phyloP scores from a whole-genome alignment of 2,888 invertebrate species.

The Octonoba sinensis region DNA sequence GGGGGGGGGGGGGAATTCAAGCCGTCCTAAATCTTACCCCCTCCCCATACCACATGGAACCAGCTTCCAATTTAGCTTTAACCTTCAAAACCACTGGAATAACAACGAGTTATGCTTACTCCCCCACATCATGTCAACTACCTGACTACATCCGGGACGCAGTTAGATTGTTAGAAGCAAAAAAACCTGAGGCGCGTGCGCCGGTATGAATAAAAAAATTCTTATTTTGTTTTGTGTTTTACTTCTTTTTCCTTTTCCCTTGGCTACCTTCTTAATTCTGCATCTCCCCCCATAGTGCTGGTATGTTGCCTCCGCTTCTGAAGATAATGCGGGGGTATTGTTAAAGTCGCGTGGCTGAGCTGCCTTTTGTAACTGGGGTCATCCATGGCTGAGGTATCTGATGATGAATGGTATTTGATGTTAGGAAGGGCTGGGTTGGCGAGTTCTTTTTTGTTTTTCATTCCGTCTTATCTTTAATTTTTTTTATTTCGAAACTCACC shows the following conservation, averaged over 20 bases:
- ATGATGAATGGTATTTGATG: conserved; percentile 39
- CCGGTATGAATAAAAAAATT: conserved; percentile 21
- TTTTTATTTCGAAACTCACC: conserved; percentile 1
- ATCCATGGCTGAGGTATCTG: conserved; percentile 35
- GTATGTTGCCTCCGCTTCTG: conserved; percentile 9
- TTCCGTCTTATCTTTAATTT: background rate
- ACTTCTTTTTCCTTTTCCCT: conserved; percentile 17
- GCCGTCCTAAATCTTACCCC: background rate
- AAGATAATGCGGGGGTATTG: conserved; percentile 58
- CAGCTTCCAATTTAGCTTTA: conserved; percentile 45
- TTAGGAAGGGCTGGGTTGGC: conserved; percentile 19
- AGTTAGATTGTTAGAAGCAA: conserved; percentile 10
- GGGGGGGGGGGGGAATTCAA: background rate
- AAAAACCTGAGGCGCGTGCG: conserved; percentile 34
- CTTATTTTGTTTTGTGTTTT: background rate
- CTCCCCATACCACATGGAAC: background rate
- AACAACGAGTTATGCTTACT: conserved; percentile 31
- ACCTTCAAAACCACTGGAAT: conserved; percentile 46
- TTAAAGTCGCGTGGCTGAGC: conserved; percentile 51
- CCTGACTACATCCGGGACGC: conserved; percentile 54
- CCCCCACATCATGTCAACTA: conserved; percentile 59
- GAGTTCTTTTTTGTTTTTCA: conserved; percentile 15
- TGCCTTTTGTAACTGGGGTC: conserved; percentile 42
- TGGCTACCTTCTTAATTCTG: conserved; percentile 11
- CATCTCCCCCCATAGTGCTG: background rate